Base-by-base conservation (phyloP, 2,888 invertebrate genomes). In the Drosophila siamana region DNA sequence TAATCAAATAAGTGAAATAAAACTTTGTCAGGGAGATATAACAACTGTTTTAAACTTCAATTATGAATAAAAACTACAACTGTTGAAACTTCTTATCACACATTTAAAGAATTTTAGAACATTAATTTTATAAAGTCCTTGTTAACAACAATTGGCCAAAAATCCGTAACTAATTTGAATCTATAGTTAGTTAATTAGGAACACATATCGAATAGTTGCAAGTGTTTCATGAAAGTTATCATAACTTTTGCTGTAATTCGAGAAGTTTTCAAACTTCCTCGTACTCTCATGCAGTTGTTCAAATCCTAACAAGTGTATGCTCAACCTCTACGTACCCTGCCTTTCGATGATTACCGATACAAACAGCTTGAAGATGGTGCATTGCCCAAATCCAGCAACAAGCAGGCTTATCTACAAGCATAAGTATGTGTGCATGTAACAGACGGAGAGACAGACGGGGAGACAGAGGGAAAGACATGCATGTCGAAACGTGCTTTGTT, bases 401-500 rank as follows among this genome's bases (percentile, higher is more conserved):
- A 15, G 16, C 13, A 5, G 43, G 33, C 54, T 43, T 43, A 54
- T 36, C 16, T 16, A 4, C 40, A 52, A 15, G 16, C 28, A 16
- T 16, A 26, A 41, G 38, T 33, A 9, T n/a, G 38, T 43, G 28
- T 41, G 19, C 41, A 19, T 4, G 16, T 11, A 11, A 9, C 19
- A 41, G 15, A 40, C 40, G n/a, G 7, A 15, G 7, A 8, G 15
- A 41, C 41, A 9, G 15, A 16, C 16, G 11, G 3, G 7, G 16
- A 15, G 15, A 16, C 16, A 0, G 16, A 41, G 19, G 13, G 16
- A 19, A 11, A 19, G 16, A 41, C 30, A 24, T 41, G 57, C 19
- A 40, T 60, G 59, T 50, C 47, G 48, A 55, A 67, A 72, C 74
- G 72, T 72, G 72, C 55, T 74, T 44, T 36, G 40, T 15, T 13